Percentiles rank a stretch among this genome's conserved stretches.
These are phyloP conservation scores for Meteorus cinctellus DNA, from an alignment of 2,888 invertebrate species.

Conservation along the genomic window DNA sequence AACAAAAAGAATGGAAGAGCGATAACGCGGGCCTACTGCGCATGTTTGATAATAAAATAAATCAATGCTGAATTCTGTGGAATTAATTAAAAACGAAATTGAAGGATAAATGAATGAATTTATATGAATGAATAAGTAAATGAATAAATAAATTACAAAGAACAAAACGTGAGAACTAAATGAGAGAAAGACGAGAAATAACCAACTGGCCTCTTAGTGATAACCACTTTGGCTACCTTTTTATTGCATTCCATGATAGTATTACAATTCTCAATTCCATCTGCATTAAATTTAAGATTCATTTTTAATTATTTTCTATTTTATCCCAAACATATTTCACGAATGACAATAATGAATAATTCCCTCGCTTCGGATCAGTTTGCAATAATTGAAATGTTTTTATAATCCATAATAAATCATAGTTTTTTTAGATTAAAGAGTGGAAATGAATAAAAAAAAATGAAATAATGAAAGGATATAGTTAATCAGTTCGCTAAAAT, in stretches of 20 bases:
- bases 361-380: background rate
- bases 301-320: background rate
- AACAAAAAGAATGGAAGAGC: background rate
- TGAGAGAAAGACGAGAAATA: conserved; percentile 20
- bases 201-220: conserved; percentile 12
- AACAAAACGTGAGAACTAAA: conserved; percentile 24
- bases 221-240: conserved; percentile 1
- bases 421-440: background rate
- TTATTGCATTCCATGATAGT: background rate
- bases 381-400: background rate
- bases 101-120: background rate
- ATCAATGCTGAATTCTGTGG: conserved; percentile 9
- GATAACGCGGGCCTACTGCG: conserved; percentile 38
- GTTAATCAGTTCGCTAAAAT: conserved; percentile 21
- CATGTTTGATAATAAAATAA: conserved; percentile 27
- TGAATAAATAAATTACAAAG: background rate
- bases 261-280: conserved; percentile 2
- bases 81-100: background rate
- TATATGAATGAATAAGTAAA: background rate
- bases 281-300: background rate
- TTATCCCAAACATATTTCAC: conserved; percentile 5
- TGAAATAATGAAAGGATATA: conserved; percentile 7
- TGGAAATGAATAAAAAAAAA: conserved; percentile 31
- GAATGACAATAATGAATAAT: conserved; percentile 38
- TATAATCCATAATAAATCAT: conserved; percentile 1